phyloP scores from a whole-genome alignment of 2,888 invertebrate species.

The Sialis lutaria region DNA sequence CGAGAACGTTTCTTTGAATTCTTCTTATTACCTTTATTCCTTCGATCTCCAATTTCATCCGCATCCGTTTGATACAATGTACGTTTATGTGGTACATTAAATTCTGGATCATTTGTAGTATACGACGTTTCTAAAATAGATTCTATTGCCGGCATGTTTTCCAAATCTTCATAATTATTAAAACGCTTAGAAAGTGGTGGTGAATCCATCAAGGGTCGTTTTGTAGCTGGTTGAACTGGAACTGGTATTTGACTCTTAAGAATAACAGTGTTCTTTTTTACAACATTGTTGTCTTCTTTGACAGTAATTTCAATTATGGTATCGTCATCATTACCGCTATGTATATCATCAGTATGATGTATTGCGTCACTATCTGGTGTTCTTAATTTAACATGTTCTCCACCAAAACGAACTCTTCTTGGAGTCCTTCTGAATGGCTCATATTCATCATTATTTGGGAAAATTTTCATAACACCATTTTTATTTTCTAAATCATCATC shows the following conservation, averaged over 20 bases:
- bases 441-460: conserved; percentile 38
- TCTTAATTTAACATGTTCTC: conserved; percentile 70
- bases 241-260: conserved; percentile 28
- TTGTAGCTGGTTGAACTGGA: conserved; percentile 25
- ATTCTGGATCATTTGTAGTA: conserved; percentile 22
- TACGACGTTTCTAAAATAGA: conserved; percentile 19
- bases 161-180: conserved; percentile 20
- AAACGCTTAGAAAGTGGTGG: conserved; percentile 8
- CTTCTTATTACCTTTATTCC: conserved; percentile 7
- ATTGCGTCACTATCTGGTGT: conserved; percentile 70
- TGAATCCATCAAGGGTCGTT: conserved; percentile 16
- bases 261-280: conserved; percentile 11
- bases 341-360: conserved; percentile 36
- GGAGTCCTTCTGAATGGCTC: conserved; percentile 33
- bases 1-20: conserved; percentile 2
- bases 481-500: conserved; percentile 26
- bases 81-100: conserved; percentile 6
- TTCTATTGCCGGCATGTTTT: conserved; percentile 17
- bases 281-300: conserved; percentile 9
- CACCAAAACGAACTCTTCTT: conserved; percentile 67
- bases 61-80: conserved; percentile 20
- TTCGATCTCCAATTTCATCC: conserved; percentile 13
- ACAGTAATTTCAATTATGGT: conserved; percentile 12
- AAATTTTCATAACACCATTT: conserved; percentile 37
- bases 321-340: conserved; percentile 5